phyloP scores from a whole-genome alignment of 2,113 vertebrate genomes.

The Himantopus leucocephalus region DNA sequence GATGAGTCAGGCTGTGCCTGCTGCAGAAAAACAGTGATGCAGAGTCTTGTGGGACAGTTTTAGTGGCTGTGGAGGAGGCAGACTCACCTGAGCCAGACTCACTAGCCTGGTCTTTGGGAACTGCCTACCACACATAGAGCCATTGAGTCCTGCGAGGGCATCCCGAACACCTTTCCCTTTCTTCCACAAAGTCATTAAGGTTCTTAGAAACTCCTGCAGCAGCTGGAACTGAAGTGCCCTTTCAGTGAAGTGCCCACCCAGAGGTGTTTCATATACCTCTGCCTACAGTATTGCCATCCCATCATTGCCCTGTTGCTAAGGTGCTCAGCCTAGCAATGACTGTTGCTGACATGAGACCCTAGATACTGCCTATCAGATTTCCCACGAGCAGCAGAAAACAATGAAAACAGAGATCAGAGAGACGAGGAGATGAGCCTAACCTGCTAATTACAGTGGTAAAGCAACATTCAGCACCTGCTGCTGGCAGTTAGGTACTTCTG shows the following conservation, averaged over 20 bases:
- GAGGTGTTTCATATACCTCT: not conserved
- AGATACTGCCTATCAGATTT: constrained; percentile 45
- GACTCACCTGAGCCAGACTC: constrained; percentile 32
- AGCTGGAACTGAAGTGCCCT: not conserved
- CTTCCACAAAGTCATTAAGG: not conserved
- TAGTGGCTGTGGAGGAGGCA: constrained; percentile 30
- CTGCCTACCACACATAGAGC: not conserved
- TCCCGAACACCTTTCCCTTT: not conserved
- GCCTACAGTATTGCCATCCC: not conserved
- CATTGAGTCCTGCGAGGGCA: not conserved
- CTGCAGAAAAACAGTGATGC: constrained; percentile 42
- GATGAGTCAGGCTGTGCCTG: constrained; percentile 56
- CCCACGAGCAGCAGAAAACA: not conserved
- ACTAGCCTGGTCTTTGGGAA: not conserved
- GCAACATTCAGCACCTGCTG: constrained; percentile 26
- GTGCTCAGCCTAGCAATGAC: not conserved
- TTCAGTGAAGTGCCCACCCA: not conserved
- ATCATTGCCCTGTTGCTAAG: constrained; percentile 3
- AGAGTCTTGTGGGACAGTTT: constrained; percentile 37
- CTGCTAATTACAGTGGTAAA: constrained; percentile 19
- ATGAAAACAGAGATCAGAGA: constrained; percentile 45
- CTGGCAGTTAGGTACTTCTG: not conserved
- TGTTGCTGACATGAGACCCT: constrained; percentile 21
- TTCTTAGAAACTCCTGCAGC: not conserved
- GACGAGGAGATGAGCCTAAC: not conserved